phyloP scores from a whole-genome alignment of 2,113 vertebrate genomes.

The Nettapus auritus region DNA sequence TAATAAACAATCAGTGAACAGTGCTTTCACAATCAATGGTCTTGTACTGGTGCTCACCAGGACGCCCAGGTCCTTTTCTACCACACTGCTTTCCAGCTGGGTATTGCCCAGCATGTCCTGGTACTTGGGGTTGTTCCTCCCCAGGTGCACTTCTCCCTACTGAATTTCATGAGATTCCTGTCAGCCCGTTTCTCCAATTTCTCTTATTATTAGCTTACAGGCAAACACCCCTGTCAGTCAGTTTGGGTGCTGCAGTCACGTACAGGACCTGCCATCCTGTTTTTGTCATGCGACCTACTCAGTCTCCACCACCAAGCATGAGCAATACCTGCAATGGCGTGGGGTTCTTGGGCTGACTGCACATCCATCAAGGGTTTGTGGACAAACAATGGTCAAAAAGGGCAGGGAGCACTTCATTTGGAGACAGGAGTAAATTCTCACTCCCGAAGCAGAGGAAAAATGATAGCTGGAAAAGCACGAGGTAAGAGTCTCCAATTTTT shows the following conservation, averaged over 20 bases:
- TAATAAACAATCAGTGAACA: neutral
- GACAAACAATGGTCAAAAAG: accelerated
- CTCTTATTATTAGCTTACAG: neutral
- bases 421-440: neutral
- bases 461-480: accelerated
- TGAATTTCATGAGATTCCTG: too few relatives aligned
- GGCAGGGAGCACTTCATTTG: neutral
- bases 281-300: accelerated
- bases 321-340: accelerated
- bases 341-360: neutral
- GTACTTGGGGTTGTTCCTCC: too few relatives aligned
- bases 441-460: neutral
- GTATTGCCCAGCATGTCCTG: too few relatives aligned
- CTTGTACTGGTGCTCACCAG: too few relatives aligned
- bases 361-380: accelerated
- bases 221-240: accelerated
- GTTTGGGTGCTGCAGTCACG: neutral
- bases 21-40: neutral
- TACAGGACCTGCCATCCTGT: neutral
- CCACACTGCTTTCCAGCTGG: too few relatives aligned
- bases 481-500: neutral
- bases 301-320: accelerated
- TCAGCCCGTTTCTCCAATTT: too few relatives aligned
- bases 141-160: too few relatives aligned
- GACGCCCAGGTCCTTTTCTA: too few relatives aligned